Evolutionary conservation across 2,888 invertebrate species (phyloP).

Genomic region (Chrysolina haemoptera): DNA sequence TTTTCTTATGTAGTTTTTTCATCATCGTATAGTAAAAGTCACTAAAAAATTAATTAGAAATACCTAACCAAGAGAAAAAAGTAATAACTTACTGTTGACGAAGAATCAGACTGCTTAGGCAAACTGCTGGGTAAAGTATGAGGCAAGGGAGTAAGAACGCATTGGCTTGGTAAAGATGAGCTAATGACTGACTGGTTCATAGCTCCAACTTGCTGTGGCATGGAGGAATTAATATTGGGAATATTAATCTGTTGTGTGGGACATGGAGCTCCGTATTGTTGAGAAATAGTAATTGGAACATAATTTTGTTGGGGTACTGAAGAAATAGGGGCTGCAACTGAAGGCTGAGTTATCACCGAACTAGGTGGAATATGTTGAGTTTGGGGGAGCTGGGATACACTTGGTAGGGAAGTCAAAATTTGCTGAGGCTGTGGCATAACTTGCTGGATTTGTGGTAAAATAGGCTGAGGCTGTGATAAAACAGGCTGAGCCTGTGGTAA

Average conservation of each 20-base stretch:
- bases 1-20: too few relatives aligned
- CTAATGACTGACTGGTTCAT: constrained; percentile 36
- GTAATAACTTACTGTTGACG: constrained; percentile 39
- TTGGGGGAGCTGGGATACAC: constrained; percentile 16
- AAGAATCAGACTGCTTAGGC: constrained; percentile 41
- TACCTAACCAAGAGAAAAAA: too few relatives aligned
- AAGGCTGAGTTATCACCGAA: constrained; percentile 29
- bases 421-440: constrained; percentile 35
- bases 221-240: constrained; percentile 40
- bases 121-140: constrained; percentile 40
- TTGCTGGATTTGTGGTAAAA: constrained; percentile 30
- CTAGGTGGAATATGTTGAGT: constrained; percentile 38
- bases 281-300: constrained; percentile 43
- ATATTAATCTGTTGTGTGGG: constrained; percentile 42
- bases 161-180: constrained; percentile 40
- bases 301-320: constrained; percentile 44
- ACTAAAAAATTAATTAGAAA: too few relatives aligned
- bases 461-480: constrained; percentile 28
- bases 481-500: constrained; percentile 39
- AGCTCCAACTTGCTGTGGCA: constrained; percentile 41
- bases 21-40: too few relatives aligned
- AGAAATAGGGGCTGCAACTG: constrained; percentile 26
- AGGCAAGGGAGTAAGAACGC: constrained; percentile 33
- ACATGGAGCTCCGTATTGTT: constrained; percentile 44
- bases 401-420: background rate